These are phyloP conservation scores for Heteractis magnifica DNA, from an alignment of 92 coral and sea anemone genomes.

Conservation along the genomic window DNA sequence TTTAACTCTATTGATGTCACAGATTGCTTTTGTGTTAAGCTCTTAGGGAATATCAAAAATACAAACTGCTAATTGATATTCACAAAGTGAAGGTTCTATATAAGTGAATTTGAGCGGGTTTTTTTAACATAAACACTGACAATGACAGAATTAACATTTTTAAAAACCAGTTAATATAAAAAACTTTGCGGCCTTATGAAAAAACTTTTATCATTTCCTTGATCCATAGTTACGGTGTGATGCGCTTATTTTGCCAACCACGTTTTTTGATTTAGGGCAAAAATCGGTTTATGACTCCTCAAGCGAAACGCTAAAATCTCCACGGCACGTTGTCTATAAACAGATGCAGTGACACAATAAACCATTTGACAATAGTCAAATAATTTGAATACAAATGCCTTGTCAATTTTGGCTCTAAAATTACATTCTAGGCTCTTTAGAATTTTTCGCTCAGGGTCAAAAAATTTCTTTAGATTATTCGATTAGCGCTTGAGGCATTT, in stretches of 20 bases:
- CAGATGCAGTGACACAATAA: constrained; percentile 29
- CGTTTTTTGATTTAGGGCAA: constrained; percentile 16
- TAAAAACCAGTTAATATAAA: constrained; percentile 14
- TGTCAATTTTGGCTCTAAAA: constrained; percentile 45
- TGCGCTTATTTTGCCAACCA: constrained; percentile 30
- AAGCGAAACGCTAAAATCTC: constrained; percentile 35
- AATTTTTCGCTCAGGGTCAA: constrained; percentile 19
- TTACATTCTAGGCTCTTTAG: constrained; percentile 22
- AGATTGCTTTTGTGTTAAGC: constrained; percentile 26
- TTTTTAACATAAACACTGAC: constrained; percentile 50
- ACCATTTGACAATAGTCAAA: constrained; percentile 44
- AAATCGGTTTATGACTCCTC: constrained; percentile 35
- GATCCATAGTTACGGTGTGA: constrained; percentile 15
- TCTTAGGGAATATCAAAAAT: constrained; percentile 2
- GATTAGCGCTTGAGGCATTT: constrained; percentile 1
- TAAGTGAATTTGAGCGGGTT: constrained; percentile 47
- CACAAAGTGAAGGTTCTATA: constrained; percentile 43
- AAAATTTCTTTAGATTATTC: constrained; percentile 29
- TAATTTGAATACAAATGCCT: constrained; percentile 69
- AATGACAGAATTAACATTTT: constrained; percentile 55
- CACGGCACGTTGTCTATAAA: constrained; percentile 44
- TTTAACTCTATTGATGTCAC: constrained; percentile 8
- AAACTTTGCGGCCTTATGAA: constrained; percentile 1
- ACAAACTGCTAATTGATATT: constrained; percentile 35
- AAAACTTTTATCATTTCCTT: constrained; percentile 29